These are phyloP conservation scores for Ursus arctos DNA, from an alignment of 2,113 vertebrate genomes.

Conservation along the genomic window DNA sequence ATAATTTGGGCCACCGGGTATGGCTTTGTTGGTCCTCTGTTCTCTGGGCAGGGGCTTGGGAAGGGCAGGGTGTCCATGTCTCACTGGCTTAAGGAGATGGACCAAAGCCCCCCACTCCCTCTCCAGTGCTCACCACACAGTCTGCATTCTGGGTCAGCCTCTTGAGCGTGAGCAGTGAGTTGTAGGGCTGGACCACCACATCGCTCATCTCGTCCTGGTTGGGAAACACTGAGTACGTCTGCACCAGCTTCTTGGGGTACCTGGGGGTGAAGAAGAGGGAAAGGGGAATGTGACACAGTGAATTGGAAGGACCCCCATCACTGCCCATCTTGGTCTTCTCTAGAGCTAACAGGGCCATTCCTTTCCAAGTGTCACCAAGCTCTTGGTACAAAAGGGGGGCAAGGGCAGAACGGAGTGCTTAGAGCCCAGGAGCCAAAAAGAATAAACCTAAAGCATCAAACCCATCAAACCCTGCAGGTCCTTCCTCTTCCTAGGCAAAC, in stretches of 20 bases:
- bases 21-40: background rate
- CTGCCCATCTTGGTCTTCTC: background rate
- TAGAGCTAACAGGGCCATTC: background rate
- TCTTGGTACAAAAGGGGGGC: background rate
- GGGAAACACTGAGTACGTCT: conserved; percentile 99
- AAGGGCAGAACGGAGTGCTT: background rate
- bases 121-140: conserved; percentile 93
- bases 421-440: background rate
- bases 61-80: conserved; percentile 91
- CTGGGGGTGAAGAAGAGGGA: conserved; percentile 81
- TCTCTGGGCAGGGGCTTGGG: background rate
- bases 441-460: background rate
- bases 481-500: background rate
- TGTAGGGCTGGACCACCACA: conserved; percentile 98
- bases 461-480: background rate
- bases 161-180: conserved; percentile 97
- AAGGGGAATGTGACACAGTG: background rate
- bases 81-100: conserved; percentile 84
- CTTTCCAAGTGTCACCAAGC: background rate
- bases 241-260: conserved; percentile 99
- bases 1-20: background rate
- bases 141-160: conserved; percentile 98
- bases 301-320: background rate
- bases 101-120: background rate
- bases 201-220: conserved; percentile 99